Evolutionary conservation across 2,113 vertebrate species (phyloP).

Genomic region (Megaleporinus macrocephalus): DNA sequence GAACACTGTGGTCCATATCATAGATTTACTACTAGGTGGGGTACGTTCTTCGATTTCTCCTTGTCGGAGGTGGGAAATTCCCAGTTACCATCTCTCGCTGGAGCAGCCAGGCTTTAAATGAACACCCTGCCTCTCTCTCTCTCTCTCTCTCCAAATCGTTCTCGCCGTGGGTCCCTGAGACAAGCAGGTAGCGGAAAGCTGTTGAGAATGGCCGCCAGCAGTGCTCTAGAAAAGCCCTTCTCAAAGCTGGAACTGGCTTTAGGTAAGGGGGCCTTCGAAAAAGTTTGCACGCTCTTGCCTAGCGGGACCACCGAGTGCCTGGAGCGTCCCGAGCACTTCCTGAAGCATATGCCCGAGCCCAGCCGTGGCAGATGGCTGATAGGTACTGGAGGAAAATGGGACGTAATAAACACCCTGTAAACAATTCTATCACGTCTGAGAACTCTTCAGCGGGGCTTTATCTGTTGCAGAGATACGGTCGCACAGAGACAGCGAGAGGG

Average conservation of each 20-base stretch:
- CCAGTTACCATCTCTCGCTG: too few relatives aligned
- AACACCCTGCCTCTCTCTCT: background rate
- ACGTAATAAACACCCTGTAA: conserved; percentile 18
- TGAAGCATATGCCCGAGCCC: conserved; percentile 38
- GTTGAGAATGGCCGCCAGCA: background rate
- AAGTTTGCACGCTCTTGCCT: background rate
- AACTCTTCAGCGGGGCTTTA: background rate
- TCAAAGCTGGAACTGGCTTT: background rate
- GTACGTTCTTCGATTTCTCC: too few relatives aligned
- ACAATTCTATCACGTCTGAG: conserved; percentile 34
- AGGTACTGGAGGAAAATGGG: background rate
- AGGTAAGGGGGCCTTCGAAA: background rate
- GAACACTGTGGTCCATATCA: too few relatives aligned
- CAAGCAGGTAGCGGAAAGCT: background rate
- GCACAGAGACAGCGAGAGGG: background rate
- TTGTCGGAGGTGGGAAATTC: too few relatives aligned
- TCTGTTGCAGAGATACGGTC: background rate
- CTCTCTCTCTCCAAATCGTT: background rate
- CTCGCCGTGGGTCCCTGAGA: background rate
- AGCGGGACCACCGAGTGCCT: conserved; percentile 8
- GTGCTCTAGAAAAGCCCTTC: background rate
- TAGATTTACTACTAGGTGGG: too few relatives aligned
- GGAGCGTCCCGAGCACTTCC: background rate
- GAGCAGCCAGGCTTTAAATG: background rate
- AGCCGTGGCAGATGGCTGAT: conserved; percentile 39